phyloP scores from a whole-genome alignment of 2,113 vertebrate species.

The Ivindomyrus marchei region DNA sequence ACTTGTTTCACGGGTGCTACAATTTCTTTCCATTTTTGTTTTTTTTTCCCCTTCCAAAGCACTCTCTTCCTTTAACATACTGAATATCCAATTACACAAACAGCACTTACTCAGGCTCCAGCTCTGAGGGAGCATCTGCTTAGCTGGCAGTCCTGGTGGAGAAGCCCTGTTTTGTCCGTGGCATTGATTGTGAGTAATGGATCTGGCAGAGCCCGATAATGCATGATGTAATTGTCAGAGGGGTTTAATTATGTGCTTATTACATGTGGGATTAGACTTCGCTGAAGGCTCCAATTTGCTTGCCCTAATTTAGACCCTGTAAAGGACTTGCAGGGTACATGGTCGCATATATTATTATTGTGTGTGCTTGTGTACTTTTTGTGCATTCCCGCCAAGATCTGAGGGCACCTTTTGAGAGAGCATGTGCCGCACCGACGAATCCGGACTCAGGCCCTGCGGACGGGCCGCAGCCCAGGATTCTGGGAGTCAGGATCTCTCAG shows the following conservation, averaged over 20 bases:
- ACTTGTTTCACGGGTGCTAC: not conserved
- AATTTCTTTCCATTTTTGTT: constrained; percentile 13
- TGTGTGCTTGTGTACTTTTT: constrained; percentile 33
- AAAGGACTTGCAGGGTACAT: constrained; percentile 11
- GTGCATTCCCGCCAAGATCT: not conserved
- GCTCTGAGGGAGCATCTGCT: constrained; percentile 64
- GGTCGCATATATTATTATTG: constrained; percentile 19
- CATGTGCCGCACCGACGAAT: not conserved
- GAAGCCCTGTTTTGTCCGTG: constrained; percentile 73
- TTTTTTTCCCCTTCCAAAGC: constrained; percentile 38
- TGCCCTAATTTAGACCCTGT: constrained; percentile 35
- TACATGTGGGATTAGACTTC: constrained; percentile 62
- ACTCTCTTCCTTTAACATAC: constrained; percentile 40
- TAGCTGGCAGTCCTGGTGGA: constrained; percentile 56
- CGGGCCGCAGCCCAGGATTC: not conserved
- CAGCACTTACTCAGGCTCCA: constrained; percentile 60
- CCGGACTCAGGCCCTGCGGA: not conserved
- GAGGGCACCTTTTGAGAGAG: not conserved
- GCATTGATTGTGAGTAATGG: constrained; percentile 75
- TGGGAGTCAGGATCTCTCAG: constrained; percentile 15
- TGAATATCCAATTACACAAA: constrained; percentile 65
- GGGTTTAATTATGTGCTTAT: constrained; percentile 77
- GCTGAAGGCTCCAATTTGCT: constrained; percentile 32
- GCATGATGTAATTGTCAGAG: constrained; percentile 88
- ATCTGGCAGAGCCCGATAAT: constrained; percentile 74